These are phyloP conservation scores for Corythaixoides concolor DNA, from an alignment of 2,113 vertebrate genomes.

Conservation along the genomic window DNA sequence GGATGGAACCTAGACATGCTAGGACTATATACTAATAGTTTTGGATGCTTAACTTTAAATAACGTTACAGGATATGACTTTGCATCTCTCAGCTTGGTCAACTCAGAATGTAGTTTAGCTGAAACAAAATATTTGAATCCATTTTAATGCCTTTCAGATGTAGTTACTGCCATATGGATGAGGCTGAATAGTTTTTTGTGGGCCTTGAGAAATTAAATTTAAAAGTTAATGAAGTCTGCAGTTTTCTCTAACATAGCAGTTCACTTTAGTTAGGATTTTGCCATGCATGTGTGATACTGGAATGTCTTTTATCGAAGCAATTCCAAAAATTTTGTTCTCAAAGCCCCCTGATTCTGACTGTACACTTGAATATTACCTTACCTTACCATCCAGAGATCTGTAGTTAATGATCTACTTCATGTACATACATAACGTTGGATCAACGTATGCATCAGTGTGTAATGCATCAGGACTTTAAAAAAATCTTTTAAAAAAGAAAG, in stretches of 20 bases:
- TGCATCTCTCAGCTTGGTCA: neutral
- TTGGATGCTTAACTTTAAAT: neutral
- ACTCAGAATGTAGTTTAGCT: neutral
- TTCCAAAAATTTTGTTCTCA: neutral
- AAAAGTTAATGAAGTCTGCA: neutral
- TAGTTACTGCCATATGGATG: neutral
- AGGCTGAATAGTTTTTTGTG: neutral
- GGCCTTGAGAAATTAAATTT: neutral
- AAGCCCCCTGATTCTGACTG: neutral
- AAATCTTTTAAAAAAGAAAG: neutral
- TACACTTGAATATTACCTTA: neutral
- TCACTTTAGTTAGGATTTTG: neutral
- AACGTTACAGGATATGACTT: neutral
- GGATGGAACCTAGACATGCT: neutral
- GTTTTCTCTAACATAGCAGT: neutral
- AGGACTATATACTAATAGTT: neutral
- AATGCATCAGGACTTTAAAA: neutral
- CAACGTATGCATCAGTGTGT: fast-evolving
- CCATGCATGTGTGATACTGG: neutral
- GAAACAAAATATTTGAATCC: neutral
- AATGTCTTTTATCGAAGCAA: neutral
- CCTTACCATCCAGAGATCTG: neutral
- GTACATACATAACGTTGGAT: neutral
- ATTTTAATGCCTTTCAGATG: neutral
- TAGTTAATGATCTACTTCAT: neutral